Evolutionary conservation across 2,888 invertebrate genomes (phyloP).

Genomic region (Lasioglossum zephyrum): DNA sequence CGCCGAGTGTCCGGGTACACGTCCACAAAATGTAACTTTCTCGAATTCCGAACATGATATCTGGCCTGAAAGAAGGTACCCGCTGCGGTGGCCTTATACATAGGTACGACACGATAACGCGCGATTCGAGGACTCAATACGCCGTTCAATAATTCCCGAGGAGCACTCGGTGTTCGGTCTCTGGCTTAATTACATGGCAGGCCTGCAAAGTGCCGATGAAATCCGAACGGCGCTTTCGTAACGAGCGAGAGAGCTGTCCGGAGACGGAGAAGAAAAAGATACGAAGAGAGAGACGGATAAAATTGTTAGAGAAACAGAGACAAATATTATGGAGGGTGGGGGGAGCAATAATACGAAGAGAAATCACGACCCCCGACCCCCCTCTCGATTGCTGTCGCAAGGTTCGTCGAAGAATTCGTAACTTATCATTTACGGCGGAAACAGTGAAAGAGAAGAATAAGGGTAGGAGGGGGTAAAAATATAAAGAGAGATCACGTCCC

Average conservation of each 20-base stretch:
- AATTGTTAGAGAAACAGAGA: neutral
- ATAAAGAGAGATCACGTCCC: neutral
- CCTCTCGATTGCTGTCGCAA: neutral
- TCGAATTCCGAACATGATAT: conserved; percentile 6
- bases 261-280: neutral
- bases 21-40: neutral
- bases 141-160: neutral
- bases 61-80: neutral
- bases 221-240: conserved; percentile 28
- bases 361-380: neutral
- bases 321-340: neutral
- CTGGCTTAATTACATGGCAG: conserved; percentile 32
- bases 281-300: neutral
- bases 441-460: neutral
- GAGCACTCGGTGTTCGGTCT: neutral
- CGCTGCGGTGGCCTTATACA: neutral
- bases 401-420: neutral
- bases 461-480: neutral
- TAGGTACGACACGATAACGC: neutral
- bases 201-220: conserved; percentile 33
- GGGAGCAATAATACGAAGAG: neutral
- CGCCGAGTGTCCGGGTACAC: neutral
- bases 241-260: neutral
- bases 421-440: neutral
- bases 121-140: conserved; percentile 14